phyloP scores from a whole-genome alignment of 37 sponge, comb jelly and placozoan species.

The Ephydatia muelleri region DNA sequence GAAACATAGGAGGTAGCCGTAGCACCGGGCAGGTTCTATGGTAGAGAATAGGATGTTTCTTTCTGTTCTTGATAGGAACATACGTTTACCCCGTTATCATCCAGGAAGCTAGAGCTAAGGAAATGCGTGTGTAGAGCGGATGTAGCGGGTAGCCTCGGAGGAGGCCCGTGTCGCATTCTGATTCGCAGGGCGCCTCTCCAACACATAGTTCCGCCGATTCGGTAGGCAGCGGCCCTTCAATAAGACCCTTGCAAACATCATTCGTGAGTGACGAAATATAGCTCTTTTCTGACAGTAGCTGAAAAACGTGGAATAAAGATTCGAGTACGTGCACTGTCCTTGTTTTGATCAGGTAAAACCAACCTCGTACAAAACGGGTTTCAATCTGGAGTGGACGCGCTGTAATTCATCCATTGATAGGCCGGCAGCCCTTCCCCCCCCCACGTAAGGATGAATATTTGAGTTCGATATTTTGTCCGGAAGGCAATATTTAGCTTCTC shows the following conservation, averaged over 20 bases:
- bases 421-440: too few relatives aligned
- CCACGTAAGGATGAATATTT: too few relatives aligned
- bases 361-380: constrained; percentile 8
- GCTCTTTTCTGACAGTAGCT: too few relatives aligned
- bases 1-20: constrained; percentile 59
- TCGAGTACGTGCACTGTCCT: background rate
- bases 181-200: background rate
- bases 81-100: constrained; percentile 52
- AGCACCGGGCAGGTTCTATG: constrained; percentile 50
- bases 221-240: background rate
- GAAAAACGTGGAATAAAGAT: too few relatives aligned
- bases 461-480: too few relatives aligned
- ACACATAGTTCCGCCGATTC: background rate
- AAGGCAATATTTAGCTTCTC: too few relatives aligned
- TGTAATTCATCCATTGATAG: too few relatives aligned
- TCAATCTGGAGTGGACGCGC: constrained; percentile 26
- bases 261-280: background rate
- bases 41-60: background rate
- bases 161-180: background rate
- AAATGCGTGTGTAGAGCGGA: constrained; percentile 47
- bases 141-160: constrained; percentile 44
- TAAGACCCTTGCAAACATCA: constrained; percentile 29
- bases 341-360: background rate
- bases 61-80: background rate
- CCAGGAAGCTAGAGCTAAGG: constrained; percentile 35